A percentile compares a stretch with the other conserved stretches of the same genome.
Evolutionary conservation across 1,140 invertebrate genomes (phyloP).

Genomic region (Araneus ventricosus): DNA sequence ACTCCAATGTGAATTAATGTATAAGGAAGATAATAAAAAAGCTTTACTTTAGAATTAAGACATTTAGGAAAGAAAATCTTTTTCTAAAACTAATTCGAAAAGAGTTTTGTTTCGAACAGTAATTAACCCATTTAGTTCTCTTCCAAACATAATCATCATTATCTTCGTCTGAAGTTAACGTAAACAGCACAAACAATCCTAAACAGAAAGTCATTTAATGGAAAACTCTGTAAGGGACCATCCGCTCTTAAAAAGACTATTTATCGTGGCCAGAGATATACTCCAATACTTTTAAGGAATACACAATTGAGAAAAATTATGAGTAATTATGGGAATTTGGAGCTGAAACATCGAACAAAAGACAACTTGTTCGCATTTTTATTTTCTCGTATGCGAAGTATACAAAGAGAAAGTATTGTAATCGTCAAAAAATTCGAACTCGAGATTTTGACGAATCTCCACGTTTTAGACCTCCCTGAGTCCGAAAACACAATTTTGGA

Average conservation of each 20-base stretch:
- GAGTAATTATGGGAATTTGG: not conserved
- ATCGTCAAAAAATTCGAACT: no score
- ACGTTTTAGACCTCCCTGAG: no score
- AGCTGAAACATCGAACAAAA: not conserved
- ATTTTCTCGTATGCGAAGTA: no score
- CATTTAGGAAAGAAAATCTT: not conserved
- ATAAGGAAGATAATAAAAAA: not conserved
- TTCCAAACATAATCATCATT: conserved; percentile 42
- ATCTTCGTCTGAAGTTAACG: not conserved
- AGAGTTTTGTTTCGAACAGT: conserved; percentile 20
- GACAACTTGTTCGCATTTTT: no score
- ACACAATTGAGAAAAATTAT: not conserved
- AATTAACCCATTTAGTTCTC: conserved; percentile 5
- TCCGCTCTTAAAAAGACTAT: not conserved
- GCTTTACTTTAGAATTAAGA: not conserved
- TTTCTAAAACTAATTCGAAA: not conserved
- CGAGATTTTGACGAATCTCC: no score
- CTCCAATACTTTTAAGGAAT: not conserved
- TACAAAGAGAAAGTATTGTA: no score
- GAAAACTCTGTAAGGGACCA: not conserved
- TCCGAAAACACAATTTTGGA: no score
- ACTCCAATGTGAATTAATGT: not conserved
- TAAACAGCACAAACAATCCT: conserved; percentile 8
- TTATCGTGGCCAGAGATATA: not conserved
- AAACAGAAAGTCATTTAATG: conserved; percentile 18